Conservation (phyloP, 30 jellyfish, hydroid and myxozoan species). For the Nemopilema nomurai region DNA sequence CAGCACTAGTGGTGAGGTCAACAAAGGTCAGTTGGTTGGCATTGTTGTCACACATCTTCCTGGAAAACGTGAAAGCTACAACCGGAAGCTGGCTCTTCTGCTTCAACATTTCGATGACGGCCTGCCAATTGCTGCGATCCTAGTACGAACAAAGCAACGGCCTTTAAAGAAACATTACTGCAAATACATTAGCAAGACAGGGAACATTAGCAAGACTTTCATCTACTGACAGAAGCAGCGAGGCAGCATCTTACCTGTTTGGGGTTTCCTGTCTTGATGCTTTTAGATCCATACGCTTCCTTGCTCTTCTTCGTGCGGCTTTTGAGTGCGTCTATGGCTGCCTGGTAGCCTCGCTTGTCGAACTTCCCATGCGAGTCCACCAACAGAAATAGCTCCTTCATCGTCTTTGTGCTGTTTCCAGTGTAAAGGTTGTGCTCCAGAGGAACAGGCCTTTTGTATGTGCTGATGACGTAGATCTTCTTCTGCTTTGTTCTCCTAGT, state of each 20-base stretch:
- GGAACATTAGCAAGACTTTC: too few relatives aligned
- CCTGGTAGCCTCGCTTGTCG: conserved; percentile 71
- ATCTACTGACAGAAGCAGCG: too few relatives aligned
- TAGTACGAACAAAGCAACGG: background rate
- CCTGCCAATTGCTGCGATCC: conserved; percentile 93
- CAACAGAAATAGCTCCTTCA: conserved; percentile 81
- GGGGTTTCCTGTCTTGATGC: conserved; percentile 75
- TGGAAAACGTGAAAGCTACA: conserved; percentile 95
- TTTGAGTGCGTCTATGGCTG: conserved; percentile 85
- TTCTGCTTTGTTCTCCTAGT: conserved; percentile 91
- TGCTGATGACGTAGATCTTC: conserved; percentile 92
- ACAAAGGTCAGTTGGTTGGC: conserved; percentile 77
- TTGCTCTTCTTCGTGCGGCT: conserved; percentile 75
- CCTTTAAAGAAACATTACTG: too few relatives aligned
- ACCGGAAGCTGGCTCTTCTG: conserved; percentile 93
- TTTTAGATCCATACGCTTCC: conserved; percentile 87
- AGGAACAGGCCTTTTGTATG: conserved; percentile 99
- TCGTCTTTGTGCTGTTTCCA: conserved; percentile 91
- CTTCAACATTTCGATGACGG: conserved; percentile 84
- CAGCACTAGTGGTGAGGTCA: conserved; percentile 87
- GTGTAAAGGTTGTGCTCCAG: conserved; percentile 91
- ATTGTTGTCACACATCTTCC: conserved; percentile 83
- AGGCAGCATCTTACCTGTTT: conserved; percentile 70
- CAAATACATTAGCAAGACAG: too few relatives aligned
- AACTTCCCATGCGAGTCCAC: conserved; percentile 88